Base-by-base conservation (phyloP, 2,797 vertebrate species). In the Sandelia bainsii region DNA sequence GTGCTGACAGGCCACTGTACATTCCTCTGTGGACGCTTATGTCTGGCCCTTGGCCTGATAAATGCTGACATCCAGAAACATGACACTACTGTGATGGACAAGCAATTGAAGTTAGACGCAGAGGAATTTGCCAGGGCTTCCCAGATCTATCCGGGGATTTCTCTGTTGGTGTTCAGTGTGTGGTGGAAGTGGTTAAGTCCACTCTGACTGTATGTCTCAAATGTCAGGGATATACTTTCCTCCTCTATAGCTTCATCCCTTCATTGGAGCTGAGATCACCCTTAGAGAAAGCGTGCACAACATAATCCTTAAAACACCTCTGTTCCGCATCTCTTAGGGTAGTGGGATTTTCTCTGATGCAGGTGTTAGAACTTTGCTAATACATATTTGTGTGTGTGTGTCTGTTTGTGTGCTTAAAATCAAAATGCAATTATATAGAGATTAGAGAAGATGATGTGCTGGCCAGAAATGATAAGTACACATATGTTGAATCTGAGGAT, bases 41-140 rank as follows among this genome's bases (percentile, higher is more conserved):
- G 87, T 87, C 90, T 85, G 79, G 83, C 78, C 88, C 59, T 83
- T 75, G 75, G 84, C 69, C 85, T 84, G 86, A 91, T 84, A 93
- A 92, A 90, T 60, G 93, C 93, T 92, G 91, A 94, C 88, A 81
- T 70, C 59, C 66, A 75, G 88, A 91, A 94, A 92, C 81, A 81
- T 70, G 82, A 91, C 83, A 87, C 87, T 40, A 48, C 79, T 77
- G 78, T 85, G 81, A 90, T 79, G 72, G 77, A 79, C 77, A 77
- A 49, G 46, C 9, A 58, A 23, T 34, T 42, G 51, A 66, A 75
- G 75, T 83, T 46, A 58, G 72, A 86, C 79, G 71, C 45, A 72
- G 73, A 74, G 60, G 54, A 62, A 83, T 89, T 80, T 87, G 32
- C 61, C 62, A 44, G 67, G 72, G 79, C 49, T 66, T 51, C 62